phyloP scores from a whole-genome alignment of 2,797 vertebrate species.

The Hipposideros larvatus region DNA sequence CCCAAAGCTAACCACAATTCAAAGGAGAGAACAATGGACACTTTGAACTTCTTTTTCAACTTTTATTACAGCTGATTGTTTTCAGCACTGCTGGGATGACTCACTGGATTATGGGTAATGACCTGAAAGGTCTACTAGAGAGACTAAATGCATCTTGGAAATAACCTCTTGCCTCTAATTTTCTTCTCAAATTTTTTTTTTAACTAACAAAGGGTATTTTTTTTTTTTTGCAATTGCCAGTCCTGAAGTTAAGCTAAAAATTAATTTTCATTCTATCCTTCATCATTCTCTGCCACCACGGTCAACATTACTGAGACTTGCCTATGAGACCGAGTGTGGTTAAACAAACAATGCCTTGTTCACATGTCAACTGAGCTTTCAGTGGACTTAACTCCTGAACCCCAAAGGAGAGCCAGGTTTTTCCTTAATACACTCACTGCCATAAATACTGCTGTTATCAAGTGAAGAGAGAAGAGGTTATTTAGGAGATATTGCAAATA shows the following conservation, averaged over 20 bases:
- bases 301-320: neutral
- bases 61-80: neutral
- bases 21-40: neutral
- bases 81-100: neutral
- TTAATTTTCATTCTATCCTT: neutral
- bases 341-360: neutral
- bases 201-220: neutral
- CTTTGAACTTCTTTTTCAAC: neutral
- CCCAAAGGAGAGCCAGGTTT: neutral
- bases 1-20: neutral
- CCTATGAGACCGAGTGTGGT: neutral
- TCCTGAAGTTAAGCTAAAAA: neutral
- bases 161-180: conserved; percentile 15
- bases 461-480: neutral
- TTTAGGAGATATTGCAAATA: neutral
- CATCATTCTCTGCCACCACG: neutral
- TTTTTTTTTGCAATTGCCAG: neutral
- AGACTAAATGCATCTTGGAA: neutral
- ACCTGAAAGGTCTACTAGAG: neutral
- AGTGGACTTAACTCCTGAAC: neutral
- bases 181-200: neutral
- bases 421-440: neutral
- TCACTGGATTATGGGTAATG: neutral
- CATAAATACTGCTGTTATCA: neutral
- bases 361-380: neutral